Conservation (phyloP, 30 jellyfish, hydroid and myxozoan species). For the Hydractinia symbiolongicarpus region DNA sequence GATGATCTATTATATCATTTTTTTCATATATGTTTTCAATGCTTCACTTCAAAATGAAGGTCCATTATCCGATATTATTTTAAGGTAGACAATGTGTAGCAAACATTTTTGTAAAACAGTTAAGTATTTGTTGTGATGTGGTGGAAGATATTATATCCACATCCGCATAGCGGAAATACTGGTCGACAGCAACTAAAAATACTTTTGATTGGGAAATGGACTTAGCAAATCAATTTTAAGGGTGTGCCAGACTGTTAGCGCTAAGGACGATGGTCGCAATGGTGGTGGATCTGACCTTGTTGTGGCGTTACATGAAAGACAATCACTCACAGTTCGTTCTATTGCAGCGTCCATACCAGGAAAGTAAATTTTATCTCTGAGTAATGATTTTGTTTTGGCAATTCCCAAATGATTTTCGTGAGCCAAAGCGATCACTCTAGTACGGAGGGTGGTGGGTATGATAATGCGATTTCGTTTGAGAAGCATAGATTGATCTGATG, state of each 20-base stretch:
- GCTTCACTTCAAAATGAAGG: background rate
- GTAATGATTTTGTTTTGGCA: background rate
- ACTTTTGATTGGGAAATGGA: background rate
- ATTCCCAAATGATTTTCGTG: conserved; percentile 2
- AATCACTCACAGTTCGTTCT: background rate
- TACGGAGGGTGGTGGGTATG: too few relatives aligned
- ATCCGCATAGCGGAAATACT: background rate
- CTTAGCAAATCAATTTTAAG: background rate
- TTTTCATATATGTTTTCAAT: background rate
- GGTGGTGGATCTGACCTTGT: background rate
- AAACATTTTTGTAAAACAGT: background rate
- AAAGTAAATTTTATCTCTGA: background rate
- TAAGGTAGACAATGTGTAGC: background rate
- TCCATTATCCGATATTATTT: background rate
- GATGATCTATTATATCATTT: too few relatives aligned
- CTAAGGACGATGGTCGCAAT: too few relatives aligned
- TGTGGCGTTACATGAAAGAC: background rate
- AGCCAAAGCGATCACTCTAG: too few relatives aligned
- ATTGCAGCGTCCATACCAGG: conserved; percentile 1
- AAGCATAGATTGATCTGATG: too few relatives aligned
- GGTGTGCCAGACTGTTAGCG: background rate
- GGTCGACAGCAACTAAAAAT: background rate
- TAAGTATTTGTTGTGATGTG: background rate
- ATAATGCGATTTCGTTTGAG: too few relatives aligned
- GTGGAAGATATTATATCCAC: background rate